A percentile compares a stretch with the other conserved stretches of the same genome.
phyloP scores from a whole-genome alignment of 2,888 invertebrate species.

The Euplexia lucipara region DNA sequence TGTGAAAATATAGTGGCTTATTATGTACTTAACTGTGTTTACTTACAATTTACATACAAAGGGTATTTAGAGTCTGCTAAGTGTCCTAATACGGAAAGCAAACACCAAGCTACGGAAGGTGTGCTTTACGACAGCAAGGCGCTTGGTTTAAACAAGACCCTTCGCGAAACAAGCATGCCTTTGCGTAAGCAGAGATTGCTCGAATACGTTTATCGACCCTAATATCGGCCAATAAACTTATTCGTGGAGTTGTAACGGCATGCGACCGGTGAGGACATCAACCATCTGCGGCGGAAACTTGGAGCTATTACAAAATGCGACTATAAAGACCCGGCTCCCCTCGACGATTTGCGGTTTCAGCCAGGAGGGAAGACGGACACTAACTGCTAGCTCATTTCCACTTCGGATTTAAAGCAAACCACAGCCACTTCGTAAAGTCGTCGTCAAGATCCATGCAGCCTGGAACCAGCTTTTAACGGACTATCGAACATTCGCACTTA shows the following conservation, averaged over 20 bases:
- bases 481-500: conserved; percentile 11
- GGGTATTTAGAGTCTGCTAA: conserved; percentile 38
- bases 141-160: conserved; percentile 4
- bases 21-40: conserved; percentile 25
- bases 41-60: conserved; percentile 38
- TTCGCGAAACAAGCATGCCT: conserved; percentile 5
- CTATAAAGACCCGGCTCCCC: conserved; percentile 76
- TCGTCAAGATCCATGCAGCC: conserved; percentile 62
- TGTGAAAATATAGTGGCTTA: conserved; percentile 16
- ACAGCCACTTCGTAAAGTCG: conserved; percentile 76
- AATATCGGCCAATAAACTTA: conserved; percentile 66
- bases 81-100: conserved; percentile 35
- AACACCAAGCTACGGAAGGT: conserved; percentile 17
- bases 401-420: conserved; percentile 82
- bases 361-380: conserved; percentile 76
- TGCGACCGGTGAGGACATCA: conserved; percentile 81
- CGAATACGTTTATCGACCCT: conserved; percentile 25
- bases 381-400: conserved; percentile 85
- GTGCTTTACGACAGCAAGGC: conserved; percentile 11
- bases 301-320: conserved; percentile 76
- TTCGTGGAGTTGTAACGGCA: conserved; percentile 77
- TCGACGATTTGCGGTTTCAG: conserved; percentile 83
- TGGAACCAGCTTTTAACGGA: conserved; percentile 31
- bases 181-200: conserved; percentile 20
- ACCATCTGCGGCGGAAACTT: conserved; percentile 75